Base-by-base conservation (phyloP, 2,797 vertebrate genomes). In the Rachycentron canadum region DNA sequence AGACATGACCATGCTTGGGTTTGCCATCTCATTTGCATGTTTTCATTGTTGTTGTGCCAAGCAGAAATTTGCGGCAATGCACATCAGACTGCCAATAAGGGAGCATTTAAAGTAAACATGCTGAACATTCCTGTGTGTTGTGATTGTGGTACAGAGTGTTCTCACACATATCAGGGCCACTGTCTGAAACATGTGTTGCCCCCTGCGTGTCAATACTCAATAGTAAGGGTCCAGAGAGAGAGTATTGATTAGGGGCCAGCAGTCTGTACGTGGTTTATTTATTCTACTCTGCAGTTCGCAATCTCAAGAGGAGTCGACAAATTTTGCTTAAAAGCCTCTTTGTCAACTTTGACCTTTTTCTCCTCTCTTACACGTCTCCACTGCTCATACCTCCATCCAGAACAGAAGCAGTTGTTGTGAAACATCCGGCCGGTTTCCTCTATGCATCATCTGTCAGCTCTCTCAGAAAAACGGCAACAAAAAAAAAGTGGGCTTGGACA, bases 351-450 rank as follows among this genome's bases (percentile, higher is more conserved):
- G 82, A 84, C 79, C 75, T 68, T 73, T 73, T 71, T 72, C n/a
- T 71, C 78, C 61, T 84, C 76, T 84, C 89, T 85, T 83, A 69
- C 82, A 75, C 82, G 47, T 76, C 64, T 59, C 49, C 17, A 53
- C 66, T 66, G 60, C 66, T 79, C 49, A 7, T 53, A 63, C 72
- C 75, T 84, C 78, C 67, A 71, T 86, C 63, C 86, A 90, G 91
- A 89, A 93, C 93, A 90, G 90, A 93, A 92, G 77, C 86, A 65
- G 88, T 87, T 85, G 90, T 89, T 93, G 89, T 82, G 82, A 91
- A 93, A 91, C 80, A 84, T 86, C 86, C 78, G 13, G 71, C 71
- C 40, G 28, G 84, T 78, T 92, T 79, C 76, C 1, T 83, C 79
- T 68, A 41, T 67, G 71, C 83, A 83, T 79, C 69, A 79, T 92